These are phyloP conservation scores for Ceratitis capitata DNA, from an alignment of 1,140 invertebrate species.

Conservation along the genomic window DNA sequence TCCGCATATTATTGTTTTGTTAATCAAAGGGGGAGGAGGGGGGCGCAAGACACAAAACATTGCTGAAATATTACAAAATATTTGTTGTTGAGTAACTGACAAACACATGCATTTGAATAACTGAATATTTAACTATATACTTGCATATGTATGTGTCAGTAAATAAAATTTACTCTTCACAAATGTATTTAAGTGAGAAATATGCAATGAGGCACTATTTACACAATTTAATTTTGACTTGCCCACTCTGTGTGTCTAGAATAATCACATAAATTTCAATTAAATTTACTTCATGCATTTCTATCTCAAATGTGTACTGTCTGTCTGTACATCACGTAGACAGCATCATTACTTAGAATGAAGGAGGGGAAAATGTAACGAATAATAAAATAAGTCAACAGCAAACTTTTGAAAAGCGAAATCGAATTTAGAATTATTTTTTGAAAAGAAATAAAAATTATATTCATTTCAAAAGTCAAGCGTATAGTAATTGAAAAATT, in stretches of 20 bases:
- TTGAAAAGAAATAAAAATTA: too few relatives aligned
- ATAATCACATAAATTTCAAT: neutral
- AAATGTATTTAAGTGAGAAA: neutral
- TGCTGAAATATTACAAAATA: neutral
- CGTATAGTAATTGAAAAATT: too few relatives aligned
- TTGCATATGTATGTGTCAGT: neutral
- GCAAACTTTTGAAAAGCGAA: too few relatives aligned
- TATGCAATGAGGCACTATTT: neutral
- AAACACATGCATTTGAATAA: too few relatives aligned
- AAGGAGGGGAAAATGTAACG: too few relatives aligned
- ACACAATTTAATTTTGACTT: neutral
- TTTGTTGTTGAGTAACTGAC: neutral
- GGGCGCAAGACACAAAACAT: neutral
- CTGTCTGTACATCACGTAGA: neutral
- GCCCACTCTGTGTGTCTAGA: neutral
- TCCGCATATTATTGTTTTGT: neutral
- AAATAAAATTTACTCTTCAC: neutral
- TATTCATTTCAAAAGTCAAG: too few relatives aligned
- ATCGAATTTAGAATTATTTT: too few relatives aligned
- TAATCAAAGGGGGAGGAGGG: neutral
- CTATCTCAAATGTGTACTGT: neutral
- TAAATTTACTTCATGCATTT: slow-evolving; percentile 26
- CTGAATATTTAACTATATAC: too few relatives aligned
- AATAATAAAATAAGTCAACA: too few relatives aligned
- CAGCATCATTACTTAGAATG: neutral